phyloP scores from a whole-genome alignment of 2,797 vertebrate genomes.

The Syncerus caffer region DNA sequence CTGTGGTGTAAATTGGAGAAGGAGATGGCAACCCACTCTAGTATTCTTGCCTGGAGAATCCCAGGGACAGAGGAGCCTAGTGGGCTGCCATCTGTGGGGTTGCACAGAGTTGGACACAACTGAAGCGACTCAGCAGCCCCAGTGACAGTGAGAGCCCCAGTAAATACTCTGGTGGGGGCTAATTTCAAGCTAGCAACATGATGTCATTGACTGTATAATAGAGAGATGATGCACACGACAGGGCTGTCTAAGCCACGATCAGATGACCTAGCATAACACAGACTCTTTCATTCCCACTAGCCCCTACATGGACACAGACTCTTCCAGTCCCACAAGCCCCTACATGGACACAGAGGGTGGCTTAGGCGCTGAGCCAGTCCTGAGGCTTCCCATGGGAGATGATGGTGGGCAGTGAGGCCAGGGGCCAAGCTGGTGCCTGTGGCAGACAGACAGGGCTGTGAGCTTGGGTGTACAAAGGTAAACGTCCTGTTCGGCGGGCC shows the following conservation, averaged over 20 bases:
- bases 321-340: accelerated
- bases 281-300: background rate
- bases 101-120: background rate
- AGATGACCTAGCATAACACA: background rate
- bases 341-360: background rate
- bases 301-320: background rate
- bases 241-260: accelerated
- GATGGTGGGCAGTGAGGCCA: background rate
- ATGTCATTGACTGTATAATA: background rate
- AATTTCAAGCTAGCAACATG: background rate
- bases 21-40: background rate
- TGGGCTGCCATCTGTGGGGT: background rate
- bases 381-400: background rate
- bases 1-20: constrained; percentile 14
- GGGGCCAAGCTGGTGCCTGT: background rate
- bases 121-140: accelerated
- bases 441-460: background rate
- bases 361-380: background rate
- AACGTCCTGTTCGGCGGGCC: accelerated
- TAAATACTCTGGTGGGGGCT: background rate
- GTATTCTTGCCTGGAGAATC: background rate
- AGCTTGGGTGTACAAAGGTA: background rate
- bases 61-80: background rate
- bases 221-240: background rate
- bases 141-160: background rate